These are phyloP conservation scores for Calameuta filiformis DNA, from an alignment of 2,888 invertebrate genomes.

Conservation along the genomic window DNA sequence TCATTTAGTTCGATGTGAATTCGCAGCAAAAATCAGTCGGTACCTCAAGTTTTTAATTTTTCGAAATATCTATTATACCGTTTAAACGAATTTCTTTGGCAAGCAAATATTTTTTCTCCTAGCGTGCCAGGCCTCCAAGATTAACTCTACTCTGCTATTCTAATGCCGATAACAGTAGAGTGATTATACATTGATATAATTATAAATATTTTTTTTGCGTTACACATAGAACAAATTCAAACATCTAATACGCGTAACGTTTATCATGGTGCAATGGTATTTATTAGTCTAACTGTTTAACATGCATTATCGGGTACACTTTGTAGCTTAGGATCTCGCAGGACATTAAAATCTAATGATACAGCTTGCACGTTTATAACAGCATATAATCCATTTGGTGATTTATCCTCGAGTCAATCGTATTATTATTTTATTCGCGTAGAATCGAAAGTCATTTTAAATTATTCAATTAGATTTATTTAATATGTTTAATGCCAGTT, in stretches of 20 bases:
- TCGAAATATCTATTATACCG: not conserved
- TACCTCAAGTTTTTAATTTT: not conserved
- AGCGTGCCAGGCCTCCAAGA: not conserved
- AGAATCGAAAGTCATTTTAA: not conserved
- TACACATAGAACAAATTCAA: not conserved
- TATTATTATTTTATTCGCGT: not conserved
- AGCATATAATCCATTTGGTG: not conserved
- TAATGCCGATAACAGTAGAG: not conserved
- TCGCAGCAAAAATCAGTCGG: slow-evolving; percentile 46
- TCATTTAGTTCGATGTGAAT: slow-evolving; percentile 37
- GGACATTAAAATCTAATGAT: slow-evolving; percentile 8
- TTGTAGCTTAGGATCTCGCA: slow-evolving; percentile 55
- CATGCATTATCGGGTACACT: slow-evolving; percentile 19
- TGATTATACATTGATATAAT: not conserved
- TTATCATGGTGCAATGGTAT: not conserved
- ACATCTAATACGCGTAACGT: not conserved
- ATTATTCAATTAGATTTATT: not conserved
- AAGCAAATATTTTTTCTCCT: not conserved
- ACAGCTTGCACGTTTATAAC: not conserved
- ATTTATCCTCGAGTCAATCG: not conserved
- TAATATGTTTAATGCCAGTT: not conserved
- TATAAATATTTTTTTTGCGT: not conserved
- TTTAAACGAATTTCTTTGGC: not conserved
- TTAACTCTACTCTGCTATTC: not conserved
- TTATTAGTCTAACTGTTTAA: not conserved